Evolutionary conservation across 2,797 vertebrate genomes (phyloP).

Genomic region (Poeciliopsis turneri): DNA sequence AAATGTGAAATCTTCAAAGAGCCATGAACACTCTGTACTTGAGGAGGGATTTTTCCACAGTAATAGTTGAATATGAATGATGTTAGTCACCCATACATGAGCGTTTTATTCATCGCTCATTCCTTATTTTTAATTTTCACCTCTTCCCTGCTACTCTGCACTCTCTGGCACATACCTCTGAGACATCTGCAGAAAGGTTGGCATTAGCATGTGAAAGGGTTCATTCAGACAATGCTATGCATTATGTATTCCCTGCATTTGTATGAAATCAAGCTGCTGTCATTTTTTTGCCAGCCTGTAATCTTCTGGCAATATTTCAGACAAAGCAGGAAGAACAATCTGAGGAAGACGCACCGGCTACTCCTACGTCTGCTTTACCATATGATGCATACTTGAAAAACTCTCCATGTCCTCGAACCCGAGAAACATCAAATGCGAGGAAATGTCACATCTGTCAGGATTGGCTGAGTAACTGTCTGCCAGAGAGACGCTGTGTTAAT

Average conservation of each 20-base stretch:
- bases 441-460: constrained; percentile 72
- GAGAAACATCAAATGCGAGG: constrained; percentile 67
- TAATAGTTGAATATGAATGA: background rate
- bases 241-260: constrained; percentile 82
- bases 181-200: constrained; percentile 78
- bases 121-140: constrained; percentile 49
- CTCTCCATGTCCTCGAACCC: constrained; percentile 54
- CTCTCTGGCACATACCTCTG: constrained; percentile 71
- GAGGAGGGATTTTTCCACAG: background rate
- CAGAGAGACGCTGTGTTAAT: constrained; percentile 70
- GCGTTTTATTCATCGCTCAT: constrained; percentile 53
- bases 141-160: constrained; percentile 52
- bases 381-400: constrained; percentile 44
- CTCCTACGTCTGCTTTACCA: constrained; percentile 38
- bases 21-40: background rate
- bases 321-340: constrained; percentile 55
- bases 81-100: background rate
- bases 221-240: constrained; percentile 77
- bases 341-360: constrained; percentile 53
- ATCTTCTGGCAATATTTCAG: constrained; percentile 76
- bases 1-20: background rate
- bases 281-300: constrained; percentile 72
- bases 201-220: constrained; percentile 84
- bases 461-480: constrained; percentile 64
- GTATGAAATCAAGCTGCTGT: constrained; percentile 79